A percentile compares a stretch with the other conserved stretches of the same genome.
These are phyloP conservation scores for Heliothis peltigera DNA, from an alignment of 2,888 invertebrate species.

Conservation along the genomic window DNA sequence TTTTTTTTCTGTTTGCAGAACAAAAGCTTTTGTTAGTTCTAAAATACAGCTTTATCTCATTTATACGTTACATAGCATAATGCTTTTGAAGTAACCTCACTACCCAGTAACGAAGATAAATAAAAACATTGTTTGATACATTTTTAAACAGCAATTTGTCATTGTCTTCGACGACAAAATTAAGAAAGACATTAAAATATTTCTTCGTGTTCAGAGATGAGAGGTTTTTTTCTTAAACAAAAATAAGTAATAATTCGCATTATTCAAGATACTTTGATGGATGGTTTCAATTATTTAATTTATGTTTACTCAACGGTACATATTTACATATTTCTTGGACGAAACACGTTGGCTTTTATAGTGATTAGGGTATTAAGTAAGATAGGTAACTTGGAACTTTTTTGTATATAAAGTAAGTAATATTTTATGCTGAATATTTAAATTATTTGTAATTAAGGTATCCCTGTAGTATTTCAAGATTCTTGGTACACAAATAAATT, in stretches of 20 bases:
- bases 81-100: constrained; percentile 24
- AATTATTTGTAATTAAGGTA: neutral
- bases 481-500: neutral
- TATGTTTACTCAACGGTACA: constrained; percentile 63
- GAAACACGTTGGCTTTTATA: constrained; percentile 59
- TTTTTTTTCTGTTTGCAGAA: neutral
- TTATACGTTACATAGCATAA: constrained; percentile 33
- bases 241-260: constrained; percentile 70
- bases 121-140: constrained; percentile 27
- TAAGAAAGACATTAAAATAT: constrained; percentile 72
- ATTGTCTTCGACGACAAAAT: constrained; percentile 66
- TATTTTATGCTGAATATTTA: constrained; percentile 4
- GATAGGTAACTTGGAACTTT: constrained; percentile 7
- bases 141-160: constrained; percentile 65
- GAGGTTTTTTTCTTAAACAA: constrained; percentile 69
- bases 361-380: constrained; percentile 48
- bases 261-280: constrained; percentile 78
- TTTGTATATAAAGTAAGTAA: neutral
- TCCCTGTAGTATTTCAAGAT: neutral
- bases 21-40: constrained; percentile 17
- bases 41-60: neutral
- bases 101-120: constrained; percentile 21
- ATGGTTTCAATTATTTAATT: constrained; percentile 79
- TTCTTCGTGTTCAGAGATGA: constrained; percentile 65
- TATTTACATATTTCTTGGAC: constrained; percentile 57